phyloP scores from a whole-genome alignment of 2,888 invertebrate genomes.

The Sphinx pinastri region DNA sequence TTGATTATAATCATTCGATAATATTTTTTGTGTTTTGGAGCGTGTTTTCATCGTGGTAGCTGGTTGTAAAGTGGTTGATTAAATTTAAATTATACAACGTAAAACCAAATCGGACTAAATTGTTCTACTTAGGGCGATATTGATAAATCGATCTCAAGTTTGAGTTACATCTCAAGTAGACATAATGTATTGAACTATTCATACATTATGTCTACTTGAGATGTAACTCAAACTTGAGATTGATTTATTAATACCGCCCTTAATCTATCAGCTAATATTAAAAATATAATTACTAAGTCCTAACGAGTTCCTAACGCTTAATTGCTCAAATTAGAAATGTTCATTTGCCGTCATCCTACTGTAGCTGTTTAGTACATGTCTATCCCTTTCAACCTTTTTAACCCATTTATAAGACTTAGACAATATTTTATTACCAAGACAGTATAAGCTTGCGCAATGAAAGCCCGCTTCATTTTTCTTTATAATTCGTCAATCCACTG shows the following conservation, averaged over 20 bases:
- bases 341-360: conserved; percentile 11
- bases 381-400: not conserved
- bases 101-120: not conserved
- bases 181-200: too few species aligned
- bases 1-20: not conserved
- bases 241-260: too few species aligned
- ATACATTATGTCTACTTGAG: too few species aligned
- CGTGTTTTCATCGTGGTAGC: conserved; percentile 17
- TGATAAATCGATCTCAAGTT: too few species aligned
- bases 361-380: not conserved
- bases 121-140: too few species aligned
- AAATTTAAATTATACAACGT: not conserved
- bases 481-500: conserved; percentile 37
- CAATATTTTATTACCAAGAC: not conserved
- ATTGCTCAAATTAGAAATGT: conserved; percentile 16
- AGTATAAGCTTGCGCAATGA: conserved; percentile 22
- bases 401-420: not conserved
- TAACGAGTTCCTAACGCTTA: conserved; percentile 16
- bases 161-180: too few species aligned
- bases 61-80: not conserved
- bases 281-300: conserved; percentile 4
- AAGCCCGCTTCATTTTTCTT: conserved; percentile 33
- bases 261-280: not conserved
- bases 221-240: too few species aligned
- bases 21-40: not conserved